Evolutionary conservation across 2,797 vertebrate genomes (phyloP).

Genomic region (Limnodromus scolopaceus): DNA sequence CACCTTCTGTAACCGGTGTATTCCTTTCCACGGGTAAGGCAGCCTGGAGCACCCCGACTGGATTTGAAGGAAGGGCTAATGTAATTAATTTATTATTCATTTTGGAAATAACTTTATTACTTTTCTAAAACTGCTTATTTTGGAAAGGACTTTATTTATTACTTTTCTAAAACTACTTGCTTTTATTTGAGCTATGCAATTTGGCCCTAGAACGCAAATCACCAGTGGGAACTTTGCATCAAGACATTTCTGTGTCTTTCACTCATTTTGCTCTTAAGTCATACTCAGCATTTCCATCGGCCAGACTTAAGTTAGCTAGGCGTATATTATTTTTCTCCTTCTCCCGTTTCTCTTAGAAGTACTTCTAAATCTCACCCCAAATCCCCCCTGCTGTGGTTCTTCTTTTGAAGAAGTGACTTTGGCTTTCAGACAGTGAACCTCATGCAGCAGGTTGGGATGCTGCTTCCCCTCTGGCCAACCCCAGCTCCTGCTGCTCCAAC

Average conservation of each 20-base stretch:
- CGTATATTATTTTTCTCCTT: not conserved
- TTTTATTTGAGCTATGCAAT: not conserved
- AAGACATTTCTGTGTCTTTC: not conserved
- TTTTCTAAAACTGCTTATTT: not conserved
- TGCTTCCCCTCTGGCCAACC: not conserved
- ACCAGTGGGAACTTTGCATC: not conserved
- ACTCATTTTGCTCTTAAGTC: not conserved
- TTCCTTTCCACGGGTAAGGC: not conserved
- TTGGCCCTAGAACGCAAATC: not conserved
- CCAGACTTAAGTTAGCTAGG: not conserved
- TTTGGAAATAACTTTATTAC: not conserved
- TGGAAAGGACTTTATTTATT: not conserved
- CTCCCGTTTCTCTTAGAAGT: not conserved
- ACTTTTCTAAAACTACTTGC: not conserved
- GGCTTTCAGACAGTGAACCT: not conserved
- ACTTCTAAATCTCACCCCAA: not conserved
- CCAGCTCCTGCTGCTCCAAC: not conserved
- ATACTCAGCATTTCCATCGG: not conserved
- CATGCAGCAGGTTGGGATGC: not conserved
- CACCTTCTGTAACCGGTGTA: not conserved
- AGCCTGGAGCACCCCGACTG: not conserved
- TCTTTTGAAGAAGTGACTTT: slow-evolving; percentile 23
- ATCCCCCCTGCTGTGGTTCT: rapidly evolving
- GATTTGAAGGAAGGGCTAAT: not conserved
- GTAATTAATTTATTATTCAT: not conserved